Evolutionary conservation across 1,140 invertebrate genomes (phyloP), one percentile per base, ranked within the genome.

Genomic region (Apis mellifera): DNA sequence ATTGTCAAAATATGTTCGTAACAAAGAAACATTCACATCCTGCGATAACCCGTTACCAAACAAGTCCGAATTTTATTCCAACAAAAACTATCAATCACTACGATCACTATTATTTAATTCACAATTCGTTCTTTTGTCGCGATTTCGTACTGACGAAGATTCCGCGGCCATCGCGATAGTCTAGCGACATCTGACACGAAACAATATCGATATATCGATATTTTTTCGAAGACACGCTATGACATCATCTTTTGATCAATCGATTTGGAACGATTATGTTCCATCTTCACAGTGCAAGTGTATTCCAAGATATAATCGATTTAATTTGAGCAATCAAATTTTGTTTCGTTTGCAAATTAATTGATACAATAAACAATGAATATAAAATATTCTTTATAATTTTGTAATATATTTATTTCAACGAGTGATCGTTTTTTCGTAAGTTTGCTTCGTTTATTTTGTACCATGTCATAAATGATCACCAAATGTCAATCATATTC

Each of bases 141-240:
- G 32, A 12, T 64, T 57, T 52, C 59, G 21, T n/a, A 19, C 60
- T 50, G 15, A 19, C 42, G 57, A 48, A 55, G 52, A 50, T 48
- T 66, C 12, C 23, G 9, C n/a, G 11, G 17, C 50, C 71, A 75
- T 75, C 72, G 42, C 64, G 32, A 23, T n/a, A 57, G 50, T 64
- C 59, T 17, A 72, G 48, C 26, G 9, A 52, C 69, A 52, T 13
- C 54, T 17, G 52, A 73, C 26, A 48, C 70, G 42, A 74, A 75
- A 50, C 62, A 15, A 26, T 65, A 62, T 80, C 78, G 78, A 74
- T 80, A 42, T 74, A 74, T 75, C 72, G 71, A 64, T 81, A 55
- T 55, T 55, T 48, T 80, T 80, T 2, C 19, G 12, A 26, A 71
- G 17, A 42, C 8, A 21, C 42, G 42, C 55, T n/a, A 50, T 23